phyloP scores from a whole-genome alignment of 1,140 invertebrate species.

The Neotoxoptera formosana region DNA sequence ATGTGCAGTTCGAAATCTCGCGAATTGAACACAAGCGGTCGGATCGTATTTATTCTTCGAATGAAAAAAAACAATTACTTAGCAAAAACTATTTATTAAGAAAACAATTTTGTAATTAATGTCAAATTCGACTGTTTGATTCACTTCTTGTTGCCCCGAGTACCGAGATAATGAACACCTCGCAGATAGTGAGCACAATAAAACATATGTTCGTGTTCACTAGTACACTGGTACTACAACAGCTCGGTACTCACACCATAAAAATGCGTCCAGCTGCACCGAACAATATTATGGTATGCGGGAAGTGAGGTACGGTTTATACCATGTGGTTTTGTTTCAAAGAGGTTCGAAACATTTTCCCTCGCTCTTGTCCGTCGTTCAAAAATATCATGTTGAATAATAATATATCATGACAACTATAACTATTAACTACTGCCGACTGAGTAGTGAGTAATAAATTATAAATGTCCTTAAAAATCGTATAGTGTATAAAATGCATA shows the following conservation, averaged over 20 bases:
- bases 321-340: slow-evolving; percentile 24
- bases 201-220: slow-evolving; percentile 42
- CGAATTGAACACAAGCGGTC: neutral
- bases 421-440: too few species aligned
- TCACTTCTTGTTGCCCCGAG: slow-evolving; percentile 47
- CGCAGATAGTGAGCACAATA: slow-evolving; percentile 47
- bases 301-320: neutral
- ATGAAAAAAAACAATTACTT: neutral
- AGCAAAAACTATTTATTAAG: slow-evolving; percentile 32
- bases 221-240: neutral
- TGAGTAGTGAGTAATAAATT: neutral
- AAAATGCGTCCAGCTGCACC: neutral
- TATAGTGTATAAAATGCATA: too few species aligned
- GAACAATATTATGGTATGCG: neutral
- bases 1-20: neutral
- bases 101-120: slow-evolving; percentile 18
- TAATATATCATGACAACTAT: neutral
- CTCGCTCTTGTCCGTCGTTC: neutral
- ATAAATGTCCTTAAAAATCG: neutral
- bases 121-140: slow-evolving; percentile 43
- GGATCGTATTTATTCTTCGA: neutral
- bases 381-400: neutral
- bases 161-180: slow-evolving; percentile 54
- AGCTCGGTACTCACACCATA: neutral
- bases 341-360: slow-evolving; percentile 1